Conservation (phyloP, 2,113 vertebrate genomes). For the Calyptommatus sinebrachiatus region DNA sequence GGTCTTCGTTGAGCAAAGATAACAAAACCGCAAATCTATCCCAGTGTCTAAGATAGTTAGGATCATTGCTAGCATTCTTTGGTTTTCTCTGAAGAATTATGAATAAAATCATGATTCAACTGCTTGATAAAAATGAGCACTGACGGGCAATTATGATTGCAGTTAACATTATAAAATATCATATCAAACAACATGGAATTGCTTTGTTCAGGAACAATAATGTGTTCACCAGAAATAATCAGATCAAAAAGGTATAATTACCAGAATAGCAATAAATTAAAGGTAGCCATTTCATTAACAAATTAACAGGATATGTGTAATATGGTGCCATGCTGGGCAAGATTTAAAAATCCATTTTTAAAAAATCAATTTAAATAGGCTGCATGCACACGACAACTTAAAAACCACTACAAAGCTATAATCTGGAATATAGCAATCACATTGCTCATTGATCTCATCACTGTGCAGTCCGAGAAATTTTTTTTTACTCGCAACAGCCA, state of each 20-base stretch:
- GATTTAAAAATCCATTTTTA: neutral
- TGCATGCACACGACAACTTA: no score
- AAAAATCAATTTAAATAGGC: neutral
- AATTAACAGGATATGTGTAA: neutral
- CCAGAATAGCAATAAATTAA: neutral
- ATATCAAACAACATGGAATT: neutral
- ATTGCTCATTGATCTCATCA: no score
- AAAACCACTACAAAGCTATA: no score
- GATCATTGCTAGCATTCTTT: neutral
- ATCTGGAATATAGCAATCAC: no score
- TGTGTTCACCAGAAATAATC: neutral
- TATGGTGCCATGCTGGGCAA: neutral
- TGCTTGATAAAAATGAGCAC: neutral
- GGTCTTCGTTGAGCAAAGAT: neutral
- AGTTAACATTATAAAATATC: neutral
- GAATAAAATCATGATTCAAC: neutral
- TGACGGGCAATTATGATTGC: neutral
- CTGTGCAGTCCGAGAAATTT: no score
- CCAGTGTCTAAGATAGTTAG: neutral
- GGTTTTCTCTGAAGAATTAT: neutral
- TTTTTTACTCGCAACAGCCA: no score
- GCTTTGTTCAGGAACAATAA: neutral
- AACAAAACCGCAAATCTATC: neutral
- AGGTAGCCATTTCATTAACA: neutral
- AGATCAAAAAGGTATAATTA: neutral